Evolutionary conservation across 2,113 vertebrate genomes (phyloP).

Genomic region (Octodon degus): DNA sequence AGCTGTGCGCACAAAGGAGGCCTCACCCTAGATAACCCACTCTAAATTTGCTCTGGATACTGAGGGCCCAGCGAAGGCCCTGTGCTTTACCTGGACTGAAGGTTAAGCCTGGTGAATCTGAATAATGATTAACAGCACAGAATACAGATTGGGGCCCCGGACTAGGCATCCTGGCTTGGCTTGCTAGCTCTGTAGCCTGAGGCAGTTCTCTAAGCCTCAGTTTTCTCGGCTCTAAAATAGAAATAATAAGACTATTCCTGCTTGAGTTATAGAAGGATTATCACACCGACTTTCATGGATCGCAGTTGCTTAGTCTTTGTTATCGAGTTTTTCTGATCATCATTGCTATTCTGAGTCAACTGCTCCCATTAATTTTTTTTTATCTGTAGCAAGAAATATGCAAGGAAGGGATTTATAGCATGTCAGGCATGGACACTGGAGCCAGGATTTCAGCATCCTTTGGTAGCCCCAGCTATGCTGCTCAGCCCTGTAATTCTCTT

Average conservation of each 20-base stretch:
- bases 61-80: neutral
- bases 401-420: neutral
- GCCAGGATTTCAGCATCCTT: neutral
- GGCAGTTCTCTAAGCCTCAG: neutral
- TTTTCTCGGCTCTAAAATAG: constrained; percentile 1
- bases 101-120: neutral
- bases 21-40: neutral
- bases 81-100: neutral
- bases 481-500: neutral
- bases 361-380: neutral
- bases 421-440: neutral
- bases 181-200: neutral
- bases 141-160: neutral
- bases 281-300: neutral
- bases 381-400: neutral
- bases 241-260: neutral
- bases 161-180: neutral
- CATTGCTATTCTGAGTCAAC: neutral
- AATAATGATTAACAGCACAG: neutral
- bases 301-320: neutral
- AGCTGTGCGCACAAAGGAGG: neutral
- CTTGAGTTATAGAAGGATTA: neutral
- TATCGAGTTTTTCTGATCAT: neutral
- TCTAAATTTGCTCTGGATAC: neutral
- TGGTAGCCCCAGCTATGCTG: neutral